Evolutionary conservation across 2,797 vertebrate species (phyloP).

Genomic region (Myotis planiceps): DNA sequence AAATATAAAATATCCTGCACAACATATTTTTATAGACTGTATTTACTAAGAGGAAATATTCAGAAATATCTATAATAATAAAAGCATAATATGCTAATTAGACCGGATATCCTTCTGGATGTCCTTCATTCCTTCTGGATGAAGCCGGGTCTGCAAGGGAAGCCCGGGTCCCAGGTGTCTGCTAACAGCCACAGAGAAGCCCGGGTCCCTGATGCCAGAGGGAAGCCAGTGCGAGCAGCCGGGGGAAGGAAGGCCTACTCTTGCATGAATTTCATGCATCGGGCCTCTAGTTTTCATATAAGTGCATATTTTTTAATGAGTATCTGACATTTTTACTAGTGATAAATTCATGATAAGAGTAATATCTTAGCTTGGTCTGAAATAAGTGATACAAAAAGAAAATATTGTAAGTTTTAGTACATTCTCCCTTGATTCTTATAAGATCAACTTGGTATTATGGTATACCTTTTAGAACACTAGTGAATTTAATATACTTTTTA

Average conservation of each 20-base stretch:
- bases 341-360: not conserved
- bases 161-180: too few species aligned
- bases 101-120: too few species aligned
- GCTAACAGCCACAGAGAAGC: too few species aligned
- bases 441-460: not conserved
- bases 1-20: constrained; percentile 9
- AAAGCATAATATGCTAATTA: too few species aligned
- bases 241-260: too few species aligned
- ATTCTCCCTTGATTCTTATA: not conserved
- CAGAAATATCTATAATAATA: not conserved
- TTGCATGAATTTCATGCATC: too few species aligned
- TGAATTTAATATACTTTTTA: not conserved
- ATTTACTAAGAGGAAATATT: not conserved
- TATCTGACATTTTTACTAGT: not conserved
- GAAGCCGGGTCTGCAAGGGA: too few species aligned
- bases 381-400: constrained; percentile 29
- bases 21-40: not conserved
- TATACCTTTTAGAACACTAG: not conserved
- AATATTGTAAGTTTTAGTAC: not conserved
- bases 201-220: too few species aligned
- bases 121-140: too few species aligned
- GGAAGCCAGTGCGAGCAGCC: too few species aligned
- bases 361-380: not conserved
- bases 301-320: not conserved
- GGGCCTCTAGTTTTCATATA: not conserved